These are phyloP conservation scores for Ptilorrhoa leucosticta DNA, from an alignment of 2,113 vertebrate genomes.

Conservation along the genomic window DNA sequence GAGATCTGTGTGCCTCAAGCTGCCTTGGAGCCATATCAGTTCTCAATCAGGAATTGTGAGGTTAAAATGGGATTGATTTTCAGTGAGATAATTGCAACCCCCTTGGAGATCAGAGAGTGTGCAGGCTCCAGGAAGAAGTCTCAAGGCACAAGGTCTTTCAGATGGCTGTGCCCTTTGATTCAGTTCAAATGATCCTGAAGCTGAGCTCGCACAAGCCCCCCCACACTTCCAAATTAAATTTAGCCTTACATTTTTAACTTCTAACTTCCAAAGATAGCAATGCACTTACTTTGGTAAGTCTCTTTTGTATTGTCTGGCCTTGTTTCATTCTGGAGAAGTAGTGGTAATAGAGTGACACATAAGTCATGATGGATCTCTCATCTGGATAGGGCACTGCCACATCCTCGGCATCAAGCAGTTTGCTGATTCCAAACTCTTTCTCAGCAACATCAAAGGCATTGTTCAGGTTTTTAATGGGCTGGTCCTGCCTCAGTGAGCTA, in stretches of 20 bases:
- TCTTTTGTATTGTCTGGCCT: slow-evolving; percentile 83
- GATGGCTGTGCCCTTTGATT: not conserved
- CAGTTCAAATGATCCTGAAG: not conserved
- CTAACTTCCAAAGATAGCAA: not conserved
- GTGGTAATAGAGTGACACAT: slow-evolving; percentile 89
- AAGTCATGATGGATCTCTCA: slow-evolving; percentile 91
- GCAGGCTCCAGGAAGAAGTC: not conserved
- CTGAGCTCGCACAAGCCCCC: rapidly evolving
- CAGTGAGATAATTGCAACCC: not conserved
- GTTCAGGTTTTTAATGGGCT: slow-evolving; percentile 74
- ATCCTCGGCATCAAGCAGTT: slow-evolving; percentile 87
- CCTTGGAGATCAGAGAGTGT: not conserved
- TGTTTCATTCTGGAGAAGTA: slow-evolving; percentile 85
- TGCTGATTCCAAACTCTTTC: slow-evolving; percentile 80
- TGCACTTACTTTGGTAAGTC: slow-evolving; percentile 78
- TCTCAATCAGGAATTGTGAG: not conserved
- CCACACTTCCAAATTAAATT: not conserved
- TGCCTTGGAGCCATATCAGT: not conserved
- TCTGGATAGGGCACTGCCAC: slow-evolving; percentile 80
- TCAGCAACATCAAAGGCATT: slow-evolving; percentile 83
- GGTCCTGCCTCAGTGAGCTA: slow-evolving; percentile 57
- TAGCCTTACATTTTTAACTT: not conserved
- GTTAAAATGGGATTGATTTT: not conserved
- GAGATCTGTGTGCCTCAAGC: not conserved
- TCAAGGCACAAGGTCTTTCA: not conserved